Conservation (phyloP, 23 tunicate genomes). For the Trididemnum clinides region DNA sequence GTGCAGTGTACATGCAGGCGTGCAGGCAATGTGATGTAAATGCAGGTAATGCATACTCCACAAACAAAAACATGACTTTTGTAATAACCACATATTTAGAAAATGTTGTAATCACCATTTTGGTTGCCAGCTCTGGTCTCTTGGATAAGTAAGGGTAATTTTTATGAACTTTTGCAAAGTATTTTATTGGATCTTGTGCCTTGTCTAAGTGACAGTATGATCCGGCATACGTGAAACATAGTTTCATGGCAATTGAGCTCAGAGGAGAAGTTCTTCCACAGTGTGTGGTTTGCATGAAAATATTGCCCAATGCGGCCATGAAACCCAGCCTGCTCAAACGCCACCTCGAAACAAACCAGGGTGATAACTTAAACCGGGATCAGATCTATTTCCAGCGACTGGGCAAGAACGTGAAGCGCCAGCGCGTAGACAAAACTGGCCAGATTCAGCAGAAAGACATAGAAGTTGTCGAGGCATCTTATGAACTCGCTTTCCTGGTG, state of each 20-base stretch:
- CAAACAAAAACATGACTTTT: not conserved
- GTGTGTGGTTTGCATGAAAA: no score
- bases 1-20: no score
- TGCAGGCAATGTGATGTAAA: no score
- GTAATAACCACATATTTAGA: not conserved
- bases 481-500: slow-evolving; percentile 43
- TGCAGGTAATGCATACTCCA: slow-evolving; percentile 1
- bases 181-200: slow-evolving; percentile 38
- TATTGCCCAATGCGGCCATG: no score
- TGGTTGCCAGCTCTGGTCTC: slow-evolving; percentile 2
- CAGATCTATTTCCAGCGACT: no score
- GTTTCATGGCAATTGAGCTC: no score
- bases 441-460: slow-evolving; percentile 15
- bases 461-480: slow-evolving; percentile 35
- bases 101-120: slow-evolving; percentile 3
- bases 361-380: slow-evolving; percentile 2
- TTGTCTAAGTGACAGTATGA: slow-evolving; percentile 59
- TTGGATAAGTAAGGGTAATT: not conserved
- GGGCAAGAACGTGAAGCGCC: slow-evolving; percentile 25
- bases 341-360: slow-evolving; percentile 16
- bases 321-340: no score
- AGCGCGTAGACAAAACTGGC: slow-evolving; percentile 39
- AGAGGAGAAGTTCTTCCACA: no score
- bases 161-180: slow-evolving; percentile 15
- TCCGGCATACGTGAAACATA: slow-evolving; percentile 37